Conservation (phyloP, 2,888 invertebrate genomes). For the Nomada goodeniana region DNA sequence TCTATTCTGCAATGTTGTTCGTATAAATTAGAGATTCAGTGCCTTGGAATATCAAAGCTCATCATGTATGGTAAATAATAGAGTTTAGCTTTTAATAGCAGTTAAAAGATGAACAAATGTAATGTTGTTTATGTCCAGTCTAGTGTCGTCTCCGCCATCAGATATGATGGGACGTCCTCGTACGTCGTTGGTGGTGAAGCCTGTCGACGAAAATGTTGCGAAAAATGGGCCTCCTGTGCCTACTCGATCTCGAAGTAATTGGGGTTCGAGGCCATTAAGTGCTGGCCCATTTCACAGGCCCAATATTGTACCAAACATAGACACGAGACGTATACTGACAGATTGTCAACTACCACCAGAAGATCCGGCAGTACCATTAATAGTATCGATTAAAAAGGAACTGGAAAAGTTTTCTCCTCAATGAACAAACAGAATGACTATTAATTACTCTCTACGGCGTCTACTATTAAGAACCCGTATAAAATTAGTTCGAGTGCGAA, state of each 20-base stretch:
- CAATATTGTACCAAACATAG: slow-evolving; percentile 83
- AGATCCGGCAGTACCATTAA: slow-evolving; percentile 93
- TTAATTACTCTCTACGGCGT: too few relatives aligned
- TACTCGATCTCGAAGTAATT: slow-evolving; percentile 77
- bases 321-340: slow-evolving; percentile 86
- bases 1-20: not conserved
- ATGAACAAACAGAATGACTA: slow-evolving; percentile 6
- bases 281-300: slow-evolving; percentile 88
- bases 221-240: slow-evolving; percentile 74
- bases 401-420: slow-evolving; percentile 77
- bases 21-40: not conserved
- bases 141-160: slow-evolving; percentile 71
- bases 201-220: slow-evolving; percentile 68
- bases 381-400: slow-evolving; percentile 93
- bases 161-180: slow-evolving; percentile 73
- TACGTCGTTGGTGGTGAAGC: slow-evolving; percentile 71
- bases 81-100: too few relatives aligned
- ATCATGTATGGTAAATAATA: too few relatives aligned
- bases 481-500: slow-evolving; percentile 1
- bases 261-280: slow-evolving; percentile 87
- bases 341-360: slow-evolving; percentile 87
- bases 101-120: not conserved
- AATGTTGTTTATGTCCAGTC: slow-evolving; percentile 62
- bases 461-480: not conserved
- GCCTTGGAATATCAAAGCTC: too few relatives aligned